These are phyloP conservation scores for Xestia c-nigrum DNA, from an alignment of 2,888 invertebrate genomes.

Conservation along the genomic window DNA sequence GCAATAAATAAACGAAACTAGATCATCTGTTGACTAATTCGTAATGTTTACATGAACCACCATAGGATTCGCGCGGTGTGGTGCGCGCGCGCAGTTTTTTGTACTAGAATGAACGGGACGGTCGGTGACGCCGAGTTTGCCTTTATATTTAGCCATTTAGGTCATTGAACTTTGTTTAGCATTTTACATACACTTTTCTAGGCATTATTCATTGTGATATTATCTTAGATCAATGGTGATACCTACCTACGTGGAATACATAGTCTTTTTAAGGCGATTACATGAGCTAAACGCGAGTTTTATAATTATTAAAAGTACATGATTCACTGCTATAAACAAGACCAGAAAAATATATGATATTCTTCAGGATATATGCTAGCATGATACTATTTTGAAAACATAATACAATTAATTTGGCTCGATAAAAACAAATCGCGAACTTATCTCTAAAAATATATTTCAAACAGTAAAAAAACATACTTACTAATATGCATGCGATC, in stretches of 20 bases:
- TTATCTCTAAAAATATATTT: too few relatives aligned
- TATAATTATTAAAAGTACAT: too few relatives aligned
- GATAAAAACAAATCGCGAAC: too few relatives aligned
- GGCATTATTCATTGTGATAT: slow-evolving; percentile 40
- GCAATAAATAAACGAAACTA: slow-evolving; percentile 39
- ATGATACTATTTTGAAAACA: too few relatives aligned
- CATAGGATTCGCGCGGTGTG: slow-evolving; percentile 38
- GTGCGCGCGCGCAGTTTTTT: slow-evolving; percentile 63
- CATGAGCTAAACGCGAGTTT: too few relatives aligned
- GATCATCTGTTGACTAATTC: slow-evolving; percentile 51
- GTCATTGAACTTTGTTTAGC: slow-evolving; percentile 77
- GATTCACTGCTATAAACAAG: too few relatives aligned
- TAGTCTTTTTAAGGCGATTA: slow-evolving; percentile 7
- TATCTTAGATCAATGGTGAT: slow-evolving; percentile 40
- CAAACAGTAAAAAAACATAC: too few relatives aligned
- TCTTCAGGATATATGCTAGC: too few relatives aligned
- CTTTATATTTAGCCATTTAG: slow-evolving; percentile 82
- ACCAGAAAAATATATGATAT: too few relatives aligned
- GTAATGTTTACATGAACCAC: slow-evolving; percentile 55
- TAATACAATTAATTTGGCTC: too few relatives aligned
- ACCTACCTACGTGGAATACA: background rate
- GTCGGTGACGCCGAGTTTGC: slow-evolving; percentile 71
- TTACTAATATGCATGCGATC: too few relatives aligned
- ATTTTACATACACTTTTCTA: slow-evolving; percentile 45
- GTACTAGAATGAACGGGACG: slow-evolving; percentile 68